A percentile compares a stretch with the other conserved stretches of the same genome.
These are phyloP conservation scores for Hyperopisus bebe DNA, from an alignment of 2,113 vertebrate genomes.

Conservation along the genomic window DNA sequence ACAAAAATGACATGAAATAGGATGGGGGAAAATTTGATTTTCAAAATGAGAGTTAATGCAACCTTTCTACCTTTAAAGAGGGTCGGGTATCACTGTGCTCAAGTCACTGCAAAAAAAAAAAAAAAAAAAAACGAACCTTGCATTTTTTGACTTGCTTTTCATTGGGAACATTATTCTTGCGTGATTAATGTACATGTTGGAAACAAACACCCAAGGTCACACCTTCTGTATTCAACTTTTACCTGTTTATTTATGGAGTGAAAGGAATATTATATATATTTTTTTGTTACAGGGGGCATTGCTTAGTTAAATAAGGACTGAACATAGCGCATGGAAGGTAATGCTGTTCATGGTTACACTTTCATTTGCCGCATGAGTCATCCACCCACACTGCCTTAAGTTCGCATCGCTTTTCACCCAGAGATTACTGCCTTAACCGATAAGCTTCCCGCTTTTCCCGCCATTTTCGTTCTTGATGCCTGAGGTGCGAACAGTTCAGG, in stretches of 20 bases:
- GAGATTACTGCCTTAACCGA: conserved; percentile 86
- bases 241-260: conserved; percentile 48
- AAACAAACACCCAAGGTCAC: conserved; percentile 37
- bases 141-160: conserved; percentile 33
- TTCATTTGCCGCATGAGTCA: conserved; percentile 55
- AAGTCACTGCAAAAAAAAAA: conserved; percentile 42
- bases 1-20: conserved; percentile 7
- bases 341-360: conserved; percentile 35
- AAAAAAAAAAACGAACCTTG: conserved; percentile 17
- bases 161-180: conserved; percentile 32
- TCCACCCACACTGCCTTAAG: conserved; percentile 84
- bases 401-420: conserved; percentile 79
- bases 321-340: conserved; percentile 32
- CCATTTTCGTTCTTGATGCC: conserved; percentile 5
- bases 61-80: conserved; percentile 79
- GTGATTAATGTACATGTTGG: conserved; percentile 35
- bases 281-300: conserved; percentile 20
- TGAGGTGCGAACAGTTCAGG: not conserved
- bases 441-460: conserved; percentile 47
- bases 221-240: conserved; percentile 33
- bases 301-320: conserved; percentile 12
- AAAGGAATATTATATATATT: conserved; percentile 42
- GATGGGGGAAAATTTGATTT: conserved; percentile 36
- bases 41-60: conserved; percentile 62
- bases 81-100: conserved; percentile 86